phyloP scores from a whole-genome alignment of 2,888 invertebrate genomes.

The Perizoma flavofasciatum region DNA sequence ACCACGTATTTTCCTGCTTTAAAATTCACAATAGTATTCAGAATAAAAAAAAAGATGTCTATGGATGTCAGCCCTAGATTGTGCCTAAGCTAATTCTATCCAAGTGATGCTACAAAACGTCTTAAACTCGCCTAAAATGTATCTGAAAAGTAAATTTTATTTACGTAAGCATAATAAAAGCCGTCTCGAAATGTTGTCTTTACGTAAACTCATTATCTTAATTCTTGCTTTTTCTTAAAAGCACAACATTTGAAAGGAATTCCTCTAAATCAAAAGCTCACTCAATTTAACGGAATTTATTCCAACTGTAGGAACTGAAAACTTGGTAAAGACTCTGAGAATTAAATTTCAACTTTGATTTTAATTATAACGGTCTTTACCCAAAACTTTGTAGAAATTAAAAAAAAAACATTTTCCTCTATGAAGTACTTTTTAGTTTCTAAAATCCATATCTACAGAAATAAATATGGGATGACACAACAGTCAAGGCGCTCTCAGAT shows the following conservation, averaged over 20 bases:
- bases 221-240: conserved; percentile 25
- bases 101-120: too few relatives aligned
- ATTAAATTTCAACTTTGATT: conserved; percentile 22
- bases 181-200: conserved; percentile 15
- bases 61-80: too few relatives aligned
- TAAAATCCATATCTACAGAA: neutral
- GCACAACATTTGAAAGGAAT: conserved; percentile 24
- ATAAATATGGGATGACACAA: neutral
- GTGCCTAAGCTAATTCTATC: too few relatives aligned
- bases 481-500: too few relatives aligned
- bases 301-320: conserved; percentile 19
- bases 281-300: conserved; percentile 33
- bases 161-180: conserved; percentile 7
- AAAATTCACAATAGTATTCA: too few relatives aligned
- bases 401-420: too few relatives aligned
- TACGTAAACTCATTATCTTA: conserved; percentile 18
- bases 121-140: too few relatives aligned
- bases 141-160: conserved; percentile 1
- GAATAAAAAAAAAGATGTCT: too few relatives aligned
- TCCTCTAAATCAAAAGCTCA: conserved; percentile 26
- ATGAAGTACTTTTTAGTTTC: too few relatives aligned
- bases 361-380: conserved; percentile 18
- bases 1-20: too few relatives aligned
- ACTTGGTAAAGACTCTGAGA: neutral
- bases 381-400: conserved; percentile 2